A percentile compares a stretch with the other conserved stretches of the same genome.
Evolutionary conservation across 2,797 vertebrate genomes (phyloP).

Genomic region (Emys orbicularis): DNA sequence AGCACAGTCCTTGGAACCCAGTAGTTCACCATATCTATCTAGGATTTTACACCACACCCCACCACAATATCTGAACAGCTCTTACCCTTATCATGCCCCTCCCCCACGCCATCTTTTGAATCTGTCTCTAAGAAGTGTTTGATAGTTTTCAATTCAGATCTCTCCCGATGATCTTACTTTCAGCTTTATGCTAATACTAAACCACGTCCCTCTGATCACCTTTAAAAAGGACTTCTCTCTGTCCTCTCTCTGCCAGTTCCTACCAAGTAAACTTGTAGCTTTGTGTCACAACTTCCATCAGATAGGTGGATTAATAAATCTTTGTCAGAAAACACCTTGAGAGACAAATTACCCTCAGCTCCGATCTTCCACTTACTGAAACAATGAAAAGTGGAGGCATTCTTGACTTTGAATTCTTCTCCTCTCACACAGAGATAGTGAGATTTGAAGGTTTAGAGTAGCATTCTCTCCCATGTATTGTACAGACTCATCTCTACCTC

Average conservation of each 20-base stretch:
- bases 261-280: background rate
- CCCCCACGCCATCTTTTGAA: background rate
- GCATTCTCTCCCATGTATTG: background rate
- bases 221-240: background rate
- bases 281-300: constrained; percentile 8
- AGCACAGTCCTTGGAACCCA: constrained; percentile 19
- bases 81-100: background rate
- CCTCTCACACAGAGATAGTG: rapidly evolving
- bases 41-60: constrained; percentile 13
- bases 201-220: background rate
- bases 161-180: background rate
- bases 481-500: background rate
- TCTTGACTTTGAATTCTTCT: background rate
- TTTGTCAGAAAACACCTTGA: constrained; percentile 4
- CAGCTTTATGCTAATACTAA: background rate
- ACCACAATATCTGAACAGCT: constrained; percentile 23
- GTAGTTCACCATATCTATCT: background rate
- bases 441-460: background rate
- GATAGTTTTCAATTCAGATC: background rate
- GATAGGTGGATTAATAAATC: background rate
- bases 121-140: rapidly evolving
- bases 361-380: background rate
- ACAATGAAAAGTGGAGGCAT: background rate
- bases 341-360: background rate
- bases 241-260: background rate